Percentiles rank a stretch among this genome's conserved stretches.
phyloP scores from a whole-genome alignment of 2,888 invertebrate species.

The Cheilosia pagana region DNA sequence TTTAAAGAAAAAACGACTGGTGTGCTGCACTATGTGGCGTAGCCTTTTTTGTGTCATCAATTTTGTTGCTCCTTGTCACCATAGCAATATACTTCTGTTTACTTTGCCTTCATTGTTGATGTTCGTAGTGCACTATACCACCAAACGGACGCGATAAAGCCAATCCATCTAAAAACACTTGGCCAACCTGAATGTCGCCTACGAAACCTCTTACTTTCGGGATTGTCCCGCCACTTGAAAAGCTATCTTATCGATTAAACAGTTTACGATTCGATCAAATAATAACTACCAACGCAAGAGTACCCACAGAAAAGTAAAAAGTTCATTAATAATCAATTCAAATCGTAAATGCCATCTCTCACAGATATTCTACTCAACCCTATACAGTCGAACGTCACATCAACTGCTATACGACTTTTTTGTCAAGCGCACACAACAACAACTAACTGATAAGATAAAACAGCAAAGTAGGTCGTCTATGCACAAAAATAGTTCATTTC shows the following conservation, averaged over 20 bases:
- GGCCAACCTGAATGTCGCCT: too few relatives aligned
- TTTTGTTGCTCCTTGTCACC: too few relatives aligned
- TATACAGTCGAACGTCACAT: background rate
- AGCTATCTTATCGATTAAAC: background rate
- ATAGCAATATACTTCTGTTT: too few relatives aligned
- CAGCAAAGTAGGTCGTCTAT: conserved; percentile 29
- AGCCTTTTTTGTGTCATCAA: too few relatives aligned
- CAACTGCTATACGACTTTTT: background rate
- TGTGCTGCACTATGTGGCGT: too few relatives aligned
- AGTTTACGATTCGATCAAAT: too few relatives aligned
- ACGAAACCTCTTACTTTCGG: too few relatives aligned
- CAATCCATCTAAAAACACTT: too few relatives aligned
- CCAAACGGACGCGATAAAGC: too few relatives aligned
- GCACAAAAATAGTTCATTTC: conserved; percentile 29
- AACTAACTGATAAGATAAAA: conserved; percentile 46
- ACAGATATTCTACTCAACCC: conserved; percentile 15
- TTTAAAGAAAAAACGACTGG: too few relatives aligned
- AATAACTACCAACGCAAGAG: background rate
- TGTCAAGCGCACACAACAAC: conserved; percentile 12
- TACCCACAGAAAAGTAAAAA: background rate
- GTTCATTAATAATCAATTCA: conserved; percentile 1
- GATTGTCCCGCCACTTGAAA: background rate
- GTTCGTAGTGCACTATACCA: too few relatives aligned
- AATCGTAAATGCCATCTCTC: conserved; percentile 13
- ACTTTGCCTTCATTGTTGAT: too few relatives aligned